phyloP scores from a whole-genome alignment of 2,888 invertebrate genomes.

The Drosophila prolongata region DNA sequence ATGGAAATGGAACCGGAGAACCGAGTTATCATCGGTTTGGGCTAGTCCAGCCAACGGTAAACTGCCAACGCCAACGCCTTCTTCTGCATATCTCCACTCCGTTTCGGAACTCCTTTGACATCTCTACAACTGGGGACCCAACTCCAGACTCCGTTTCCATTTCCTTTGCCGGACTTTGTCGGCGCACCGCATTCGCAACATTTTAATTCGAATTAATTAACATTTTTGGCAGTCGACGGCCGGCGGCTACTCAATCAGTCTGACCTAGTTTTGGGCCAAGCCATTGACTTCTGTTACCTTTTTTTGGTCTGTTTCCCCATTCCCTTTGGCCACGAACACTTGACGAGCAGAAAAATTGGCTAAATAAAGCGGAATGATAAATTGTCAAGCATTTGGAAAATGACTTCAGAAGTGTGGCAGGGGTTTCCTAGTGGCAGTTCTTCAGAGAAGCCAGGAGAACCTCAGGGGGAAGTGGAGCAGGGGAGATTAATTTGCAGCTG shows the following conservation, averaged over 20 bases:
- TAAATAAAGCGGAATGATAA: constrained; percentile 57
- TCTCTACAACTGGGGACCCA: not conserved
- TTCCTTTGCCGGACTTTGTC: constrained; percentile 43
- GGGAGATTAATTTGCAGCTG: constrained; percentile 69
- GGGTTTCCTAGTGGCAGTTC: constrained; percentile 29
- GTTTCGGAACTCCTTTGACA: constrained; percentile 21
- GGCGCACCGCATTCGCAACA: constrained; percentile 48
- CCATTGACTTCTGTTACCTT: constrained; percentile 58
- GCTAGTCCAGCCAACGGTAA: constrained; percentile 72
- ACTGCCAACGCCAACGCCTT: constrained; percentile 74
- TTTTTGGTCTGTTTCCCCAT: not conserved
- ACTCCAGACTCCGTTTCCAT: constrained; percentile 9
- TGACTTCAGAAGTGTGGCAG: constrained; percentile 74
- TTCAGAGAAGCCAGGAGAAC: constrained; percentile 46
- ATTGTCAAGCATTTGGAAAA: constrained; percentile 65
- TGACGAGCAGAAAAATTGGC: constrained; percentile 52
- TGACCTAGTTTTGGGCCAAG: constrained; percentile 59
- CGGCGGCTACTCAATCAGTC: constrained; percentile 32
- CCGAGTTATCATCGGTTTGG: constrained; percentile 54
- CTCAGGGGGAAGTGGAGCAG: constrained; percentile 43
- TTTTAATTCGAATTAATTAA: constrained; percentile 78
- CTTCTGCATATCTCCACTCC: constrained; percentile 62
- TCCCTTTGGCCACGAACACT: constrained; percentile 16
- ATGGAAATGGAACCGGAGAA: constrained; percentile 17
- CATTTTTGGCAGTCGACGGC: constrained; percentile 46